Evolutionary conservation across 1,140 invertebrate species (phyloP), one percentile per base, ranked within the genome.

Genomic region (Triops cancriformis): DNA sequence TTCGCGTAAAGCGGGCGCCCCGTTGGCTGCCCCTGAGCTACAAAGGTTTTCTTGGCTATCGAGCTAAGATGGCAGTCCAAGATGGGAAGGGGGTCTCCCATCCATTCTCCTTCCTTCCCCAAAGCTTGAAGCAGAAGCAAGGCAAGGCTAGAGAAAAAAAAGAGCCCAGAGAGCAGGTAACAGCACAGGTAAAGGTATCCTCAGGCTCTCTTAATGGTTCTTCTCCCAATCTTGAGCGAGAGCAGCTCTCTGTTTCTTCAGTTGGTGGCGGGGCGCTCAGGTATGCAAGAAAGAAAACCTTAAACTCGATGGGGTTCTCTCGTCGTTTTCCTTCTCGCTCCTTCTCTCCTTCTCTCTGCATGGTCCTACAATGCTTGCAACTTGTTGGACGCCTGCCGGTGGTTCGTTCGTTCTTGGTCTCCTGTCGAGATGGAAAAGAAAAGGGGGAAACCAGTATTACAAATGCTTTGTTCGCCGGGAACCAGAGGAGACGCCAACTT

Each of bases 181-280:
- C 51, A 64, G 18, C 51, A 64, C 51, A 64, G 51, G 51, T 64
- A 64, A 64, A 64, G 51, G 51, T 64, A 64, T 64, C 51, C 51
- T 64, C 51, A 64, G 51, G 51, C 51, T 64, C 51, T 64, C 51
- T 64, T 64, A 64, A 64, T 64, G 51, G 51, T 64, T 64, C 51
- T 23, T 64, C 51, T 64, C 51, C 51, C 51, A 64, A 64, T 64
- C 51, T 64, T 64, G 31, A 37, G 31, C 51, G 51, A 64, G 51
- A 18, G 10, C 18, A 64, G 51, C 14, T 23, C 14, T 18, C 51
- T 6, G 23, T 23, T 18, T 64, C 23, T 64, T 64, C 51, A 37
- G 51, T 64, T 64, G 14, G 14, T 64, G 51, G 51, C 51, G 51
- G 51, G 51, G 51, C 51, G 51, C 51, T 64, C 51, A 64, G 51